These are phyloP conservation scores for Dipodomys spectabilis DNA, from an alignment of 2,113 vertebrate genomes.

Conservation along the genomic window DNA sequence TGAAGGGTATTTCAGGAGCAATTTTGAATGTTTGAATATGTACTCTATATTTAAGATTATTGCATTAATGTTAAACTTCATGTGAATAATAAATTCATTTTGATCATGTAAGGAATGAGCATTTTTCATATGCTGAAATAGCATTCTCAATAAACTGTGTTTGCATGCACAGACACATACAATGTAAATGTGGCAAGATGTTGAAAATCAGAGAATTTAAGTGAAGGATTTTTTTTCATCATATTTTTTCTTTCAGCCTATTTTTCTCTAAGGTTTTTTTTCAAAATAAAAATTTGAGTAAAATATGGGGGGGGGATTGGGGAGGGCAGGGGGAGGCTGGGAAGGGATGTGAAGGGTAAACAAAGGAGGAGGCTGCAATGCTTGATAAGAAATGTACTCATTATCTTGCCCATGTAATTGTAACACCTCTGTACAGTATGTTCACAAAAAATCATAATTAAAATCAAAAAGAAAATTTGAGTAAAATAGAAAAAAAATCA, in stretches of 20 bases:
- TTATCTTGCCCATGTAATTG: no score
- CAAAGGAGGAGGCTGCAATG: no score
- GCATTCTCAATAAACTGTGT: background rate
- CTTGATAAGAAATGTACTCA: no score
- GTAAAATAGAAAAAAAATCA: background rate
- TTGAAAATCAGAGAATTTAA: background rate
- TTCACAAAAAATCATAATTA: no score
- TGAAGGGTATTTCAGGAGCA: background rate
- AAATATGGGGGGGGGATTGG: no score
- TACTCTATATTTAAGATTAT: background rate
- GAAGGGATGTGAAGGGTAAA: no score
- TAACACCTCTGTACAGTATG: no score
- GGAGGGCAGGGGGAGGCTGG: no score
- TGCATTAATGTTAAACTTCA: background rate
- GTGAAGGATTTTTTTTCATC: background rate
- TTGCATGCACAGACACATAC: background rate
- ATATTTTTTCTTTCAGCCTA: background rate
- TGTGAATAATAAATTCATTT: background rate
- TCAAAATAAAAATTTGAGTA: background rate
- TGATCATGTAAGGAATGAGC: background rate
- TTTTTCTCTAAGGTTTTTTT: background rate
- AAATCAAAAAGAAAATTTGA: background rate
- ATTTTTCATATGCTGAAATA: constrained; percentile 11
- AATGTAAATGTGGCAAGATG: background rate
- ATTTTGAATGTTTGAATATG: background rate